A percentile compares a stretch with the other conserved stretches of the same genome.
These are phyloP conservation scores for Amia ocellicauda DNA, from an alignment of 2,113 vertebrate genomes.

Conservation along the genomic window DNA sequence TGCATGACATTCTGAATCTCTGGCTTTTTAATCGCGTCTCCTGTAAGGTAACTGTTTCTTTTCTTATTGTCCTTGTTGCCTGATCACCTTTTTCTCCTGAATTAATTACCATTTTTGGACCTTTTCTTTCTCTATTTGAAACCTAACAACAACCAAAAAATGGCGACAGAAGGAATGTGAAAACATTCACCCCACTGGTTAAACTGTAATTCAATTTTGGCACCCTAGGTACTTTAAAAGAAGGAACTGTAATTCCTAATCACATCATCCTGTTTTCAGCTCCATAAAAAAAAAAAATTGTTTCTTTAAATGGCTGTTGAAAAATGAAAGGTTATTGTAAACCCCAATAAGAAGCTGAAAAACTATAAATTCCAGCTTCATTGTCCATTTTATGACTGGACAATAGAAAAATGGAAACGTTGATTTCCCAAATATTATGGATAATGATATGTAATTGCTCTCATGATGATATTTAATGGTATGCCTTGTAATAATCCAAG, in stretches of 20 bases:
- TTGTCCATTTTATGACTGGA: slow-evolving; percentile 16
- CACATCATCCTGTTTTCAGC: slow-evolving; percentile 9
- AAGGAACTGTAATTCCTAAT: slow-evolving; percentile 14
- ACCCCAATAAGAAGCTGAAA: slow-evolving; percentile 12
- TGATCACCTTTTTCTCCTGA: not conserved
- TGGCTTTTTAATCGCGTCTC: no score
- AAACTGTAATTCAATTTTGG: slow-evolving; percentile 30
- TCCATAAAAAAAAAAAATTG: slow-evolving; percentile 17
- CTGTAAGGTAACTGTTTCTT: no score
- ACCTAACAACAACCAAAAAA: not conserved
- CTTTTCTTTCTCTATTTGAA: not conserved
- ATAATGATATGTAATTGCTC: slow-evolving; percentile 32
- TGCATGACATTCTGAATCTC: not conserved
- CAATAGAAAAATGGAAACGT: slow-evolving; percentile 19
- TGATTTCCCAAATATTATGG: slow-evolving; percentile 13
- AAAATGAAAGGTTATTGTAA: slow-evolving; percentile 18
- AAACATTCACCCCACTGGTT: slow-evolving; percentile 29
- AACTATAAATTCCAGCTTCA: slow-evolving; percentile 3
- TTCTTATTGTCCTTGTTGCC: no score
- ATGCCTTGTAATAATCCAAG: slow-evolving; percentile 4
- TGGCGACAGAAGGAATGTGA: not conserved
- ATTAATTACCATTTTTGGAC: slow-evolving; percentile 5
- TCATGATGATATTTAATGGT: slow-evolving; percentile 19
- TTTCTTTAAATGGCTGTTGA: slow-evolving; percentile 19
- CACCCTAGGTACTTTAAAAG: slow-evolving; percentile 17